A percentile compares a stretch with the other conserved stretches of the same genome.
Evolutionary conservation across 2,888 invertebrate species (phyloP).

Genomic region (Lasioglossum oenotherae): DNA sequence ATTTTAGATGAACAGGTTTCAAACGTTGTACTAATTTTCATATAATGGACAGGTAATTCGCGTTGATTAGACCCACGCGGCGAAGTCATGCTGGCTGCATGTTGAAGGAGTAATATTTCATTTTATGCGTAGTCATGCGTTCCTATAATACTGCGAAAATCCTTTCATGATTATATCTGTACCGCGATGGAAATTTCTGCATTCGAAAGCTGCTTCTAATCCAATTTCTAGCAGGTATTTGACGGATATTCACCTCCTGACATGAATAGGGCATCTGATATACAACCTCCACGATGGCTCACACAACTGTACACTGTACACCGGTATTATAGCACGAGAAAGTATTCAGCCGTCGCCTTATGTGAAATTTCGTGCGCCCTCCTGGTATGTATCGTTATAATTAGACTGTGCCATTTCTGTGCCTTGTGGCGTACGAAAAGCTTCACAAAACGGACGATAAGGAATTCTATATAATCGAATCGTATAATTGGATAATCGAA

Average conservation of each 20-base stretch:
- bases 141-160: constrained; percentile 13
- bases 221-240: constrained; percentile 21
- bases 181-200: not conserved
- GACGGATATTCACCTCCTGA: constrained; percentile 21
- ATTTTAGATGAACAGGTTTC: not conserved
- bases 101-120: constrained; percentile 10
- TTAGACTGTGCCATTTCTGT: not conserved
- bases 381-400: not conserved
- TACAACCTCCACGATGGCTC: constrained; percentile 9
- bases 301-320: not conserved
- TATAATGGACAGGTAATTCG: constrained; percentile 9
- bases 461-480: no score
- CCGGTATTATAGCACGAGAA: constrained; percentile 14
- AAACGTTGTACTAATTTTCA: constrained; percentile 2
- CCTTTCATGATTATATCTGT: constrained; percentile 5
- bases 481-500: not conserved
- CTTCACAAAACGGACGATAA: not conserved
- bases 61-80: constrained; percentile 5
- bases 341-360: constrained; percentile 20
- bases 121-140: not conserved
- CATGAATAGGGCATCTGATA: constrained; percentile 40
- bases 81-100: not conserved
- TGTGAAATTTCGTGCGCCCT: not conserved
- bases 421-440: not conserved
- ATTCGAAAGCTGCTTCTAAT: constrained; percentile 39